These are phyloP conservation scores for Pollimyrus isidori DNA, from an alignment of 2,113 vertebrate species.

Conservation along the genomic window DNA sequence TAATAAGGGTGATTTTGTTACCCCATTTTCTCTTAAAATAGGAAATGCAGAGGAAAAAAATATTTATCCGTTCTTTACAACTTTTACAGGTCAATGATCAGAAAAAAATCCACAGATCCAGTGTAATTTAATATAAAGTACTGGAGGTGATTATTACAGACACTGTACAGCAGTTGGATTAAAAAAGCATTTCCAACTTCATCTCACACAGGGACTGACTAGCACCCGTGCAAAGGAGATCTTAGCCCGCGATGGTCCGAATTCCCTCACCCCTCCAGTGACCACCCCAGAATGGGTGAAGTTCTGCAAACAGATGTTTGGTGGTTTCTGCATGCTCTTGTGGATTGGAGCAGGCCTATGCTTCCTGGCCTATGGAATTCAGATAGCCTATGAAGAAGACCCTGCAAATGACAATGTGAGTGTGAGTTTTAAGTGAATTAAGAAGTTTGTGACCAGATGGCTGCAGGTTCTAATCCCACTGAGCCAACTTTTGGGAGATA, in stretches of 20 bases:
- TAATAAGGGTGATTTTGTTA: neutral
- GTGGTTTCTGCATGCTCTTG: slow-evolving; percentile 88
- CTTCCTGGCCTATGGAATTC: slow-evolving; percentile 81
- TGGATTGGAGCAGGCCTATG: slow-evolving; percentile 96
- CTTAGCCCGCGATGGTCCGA: slow-evolving; percentile 84
- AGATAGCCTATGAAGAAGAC: slow-evolving; percentile 69
- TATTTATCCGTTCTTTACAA: neutral
- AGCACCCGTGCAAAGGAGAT: slow-evolving; percentile 78
- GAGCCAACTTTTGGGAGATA: neutral
- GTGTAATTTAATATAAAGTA: neutral
- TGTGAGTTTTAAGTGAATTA: neutral
- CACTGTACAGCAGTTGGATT: neutral
- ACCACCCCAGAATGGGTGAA: slow-evolving; percentile 95
- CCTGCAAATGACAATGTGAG: slow-evolving; percentile 82
- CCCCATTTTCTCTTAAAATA: neutral
- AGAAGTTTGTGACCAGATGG: neutral
- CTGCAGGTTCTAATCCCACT: neutral
- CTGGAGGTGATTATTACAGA: neutral
- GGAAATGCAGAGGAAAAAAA: neutral
- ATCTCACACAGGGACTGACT: slow-evolving; percentile 69
- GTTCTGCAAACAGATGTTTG: slow-evolving; percentile 92
- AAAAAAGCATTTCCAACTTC: neutral
- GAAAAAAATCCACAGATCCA: neutral
- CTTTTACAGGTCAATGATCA: neutral
- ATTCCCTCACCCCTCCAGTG: slow-evolving; percentile 84